Percentiles rank a stretch among this genome's conserved stretches.
Conservation (phyloP, 2,797 vertebrate genomes). For the Zalophus californianus region DNA sequence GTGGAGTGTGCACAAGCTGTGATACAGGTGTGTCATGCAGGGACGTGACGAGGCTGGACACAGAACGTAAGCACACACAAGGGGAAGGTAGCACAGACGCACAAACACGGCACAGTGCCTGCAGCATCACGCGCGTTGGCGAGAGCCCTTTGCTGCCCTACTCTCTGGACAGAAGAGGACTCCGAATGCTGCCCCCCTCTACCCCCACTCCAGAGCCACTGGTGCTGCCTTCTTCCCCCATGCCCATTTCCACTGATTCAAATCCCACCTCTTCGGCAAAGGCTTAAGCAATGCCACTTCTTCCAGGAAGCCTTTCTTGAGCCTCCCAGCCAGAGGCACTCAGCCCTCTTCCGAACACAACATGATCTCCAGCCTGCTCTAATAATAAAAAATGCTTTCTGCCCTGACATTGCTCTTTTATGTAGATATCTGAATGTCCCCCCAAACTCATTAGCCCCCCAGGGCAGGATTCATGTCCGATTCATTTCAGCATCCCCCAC, state of each 20-base stretch:
- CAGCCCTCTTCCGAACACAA: not conserved
- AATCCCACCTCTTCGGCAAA: not conserved
- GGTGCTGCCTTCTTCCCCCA: not conserved
- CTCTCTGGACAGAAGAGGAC: not conserved
- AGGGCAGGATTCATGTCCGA: not conserved
- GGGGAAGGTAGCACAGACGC: rapidly evolving
- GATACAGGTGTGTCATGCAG: not conserved
- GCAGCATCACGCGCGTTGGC: rapidly evolving
- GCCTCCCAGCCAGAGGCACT: not conserved
- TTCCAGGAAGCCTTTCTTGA: not conserved
- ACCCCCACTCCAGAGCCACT: not conserved
- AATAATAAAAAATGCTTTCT: not conserved
- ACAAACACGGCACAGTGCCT: rapidly evolving
- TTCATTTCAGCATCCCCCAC: not conserved
- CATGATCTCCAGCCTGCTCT: not conserved
- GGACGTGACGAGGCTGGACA: rapidly evolving
- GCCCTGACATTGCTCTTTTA: not conserved
- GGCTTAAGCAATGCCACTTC: not conserved
- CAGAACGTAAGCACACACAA: rapidly evolving
- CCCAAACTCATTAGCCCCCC: not conserved
- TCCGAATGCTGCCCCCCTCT: rapidly evolving
- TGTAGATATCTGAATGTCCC: not conserved
- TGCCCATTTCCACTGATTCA: not conserved
- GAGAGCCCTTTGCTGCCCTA: not conserved
- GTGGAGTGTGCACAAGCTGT: no score